Base-by-base conservation (phyloP, 2,888 invertebrate species). In the Julus scanicus region DNA sequence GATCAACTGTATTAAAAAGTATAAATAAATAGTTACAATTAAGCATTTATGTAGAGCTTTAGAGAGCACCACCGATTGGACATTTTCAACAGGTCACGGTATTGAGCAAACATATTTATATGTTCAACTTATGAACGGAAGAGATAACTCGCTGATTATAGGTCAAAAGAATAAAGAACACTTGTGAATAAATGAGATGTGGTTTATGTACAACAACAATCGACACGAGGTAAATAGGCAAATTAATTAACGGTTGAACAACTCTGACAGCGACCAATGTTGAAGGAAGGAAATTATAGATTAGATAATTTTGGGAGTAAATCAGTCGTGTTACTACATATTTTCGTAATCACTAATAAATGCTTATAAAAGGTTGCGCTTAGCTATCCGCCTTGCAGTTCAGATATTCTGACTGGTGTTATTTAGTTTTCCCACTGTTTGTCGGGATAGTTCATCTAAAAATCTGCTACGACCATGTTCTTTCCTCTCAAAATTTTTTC, bases 41-140 rank as follows among this genome's bases (percentile, higher is more conserved):
- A 71, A 71, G 29, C 29, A 71, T 29, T 71, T 44, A 44, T 44
- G 44, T 44, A 44, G 44, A 29, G n/a, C 71, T 71, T 29, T 29
- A 71, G 71, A 63, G 63, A 71, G 71, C n/a, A 71, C 71, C 71
- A 71, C 71, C n/a, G 71, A 71, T 71, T 80, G 80, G 80, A 80
- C 37, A 86, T 86, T 44, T 84, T 48, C 11, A 86, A 86, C 86
- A 44, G 86, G 86, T 86, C 86, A 49, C 40, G 86, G 86, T 44
- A 86, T 86, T 86, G 86, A 86, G 86, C 86, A 86, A 86, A 86
- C 86, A 86, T 84, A 84, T 44, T 49, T 86, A 86, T 85, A 85
- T 44, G 86, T 49, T 49, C 53, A 53, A 29, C 86, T 86, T 86
- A 49, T 80, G 80, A 80, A 39, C 37, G 80, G 80, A 80, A 80